Conservation (phyloP, 2,797 vertebrate genomes). For the Ctenopoma multispine region DNA sequence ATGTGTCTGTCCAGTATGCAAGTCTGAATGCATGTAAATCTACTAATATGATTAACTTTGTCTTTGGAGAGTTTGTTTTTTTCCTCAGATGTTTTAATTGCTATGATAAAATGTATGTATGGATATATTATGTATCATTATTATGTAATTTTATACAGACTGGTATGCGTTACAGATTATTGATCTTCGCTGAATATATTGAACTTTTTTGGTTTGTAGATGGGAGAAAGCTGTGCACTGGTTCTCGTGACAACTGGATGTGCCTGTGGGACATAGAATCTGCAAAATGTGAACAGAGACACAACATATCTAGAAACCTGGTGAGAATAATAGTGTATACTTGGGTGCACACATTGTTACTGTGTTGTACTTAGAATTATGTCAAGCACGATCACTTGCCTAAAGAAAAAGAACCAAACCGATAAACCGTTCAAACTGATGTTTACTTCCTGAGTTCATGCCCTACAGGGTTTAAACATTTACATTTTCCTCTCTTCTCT, state of each 20-base stretch:
- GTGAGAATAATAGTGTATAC: slow-evolving; percentile 75
- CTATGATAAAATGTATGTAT: too few species aligned
- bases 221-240: slow-evolving; percentile 89
- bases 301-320: slow-evolving; percentile 92
- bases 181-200: slow-evolving; percentile 7
- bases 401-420: slow-evolving; percentile 35
- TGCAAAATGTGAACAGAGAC: slow-evolving; percentile 87
- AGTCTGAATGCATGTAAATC: too few species aligned
- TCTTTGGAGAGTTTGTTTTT: too few species aligned
- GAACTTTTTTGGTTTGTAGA: slow-evolving; percentile 79
- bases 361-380: neutral
- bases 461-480: slow-evolving; percentile 24
- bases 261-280: slow-evolving; percentile 94
- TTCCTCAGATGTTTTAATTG: too few species aligned
- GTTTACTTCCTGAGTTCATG: slow-evolving; percentile 14
- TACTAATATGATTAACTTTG: too few species aligned
- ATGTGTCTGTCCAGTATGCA: too few species aligned
- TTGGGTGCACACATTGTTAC: slow-evolving; percentile 3
- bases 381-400: slow-evolving; percentile 3
- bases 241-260: slow-evolving; percentile 94
- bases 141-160: neutral
- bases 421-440: slow-evolving; percentile 15
- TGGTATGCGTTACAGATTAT: neutral
- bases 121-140: too few species aligned
- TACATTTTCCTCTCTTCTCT: slow-evolving; percentile 41